Base-by-base conservation (phyloP, 92 coral and sea anemone genomes). In the Parazoanthus swiftii region DNA sequence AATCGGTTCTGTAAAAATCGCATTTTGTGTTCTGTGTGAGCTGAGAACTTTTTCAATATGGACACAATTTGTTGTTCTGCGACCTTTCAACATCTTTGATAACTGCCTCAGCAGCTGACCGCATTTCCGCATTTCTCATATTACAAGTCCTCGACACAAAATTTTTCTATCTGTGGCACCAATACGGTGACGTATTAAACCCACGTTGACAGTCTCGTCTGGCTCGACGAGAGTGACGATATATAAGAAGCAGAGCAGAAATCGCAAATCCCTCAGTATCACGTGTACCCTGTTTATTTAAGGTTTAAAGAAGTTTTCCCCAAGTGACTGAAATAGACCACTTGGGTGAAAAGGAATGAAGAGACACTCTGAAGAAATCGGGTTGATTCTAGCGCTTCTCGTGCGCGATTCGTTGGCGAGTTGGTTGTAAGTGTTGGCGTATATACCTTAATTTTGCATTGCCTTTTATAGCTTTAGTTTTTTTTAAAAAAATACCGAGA, bases 231-330 rank as follows among this genome's bases (percentile, higher is more conserved):
- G 46, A 81, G 46, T 76, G 74, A 85, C 81, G 50, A 88, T 91
- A 39, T 39, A 39, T 39, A 88, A 91, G 88, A 91, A 88, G 93
- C 86, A 74, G 42, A 43, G 20, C 85, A 74, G 86, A 74, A 88
- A 29, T 88, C 91, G 75, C 56, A 88, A 29, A 67, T 65, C 76
- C 25, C 16, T 86, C 80, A 73, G 75, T 86, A 91, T 90, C 91
- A 94, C 93, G 88, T 92, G 93, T 79, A 85, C 76, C 39, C 77
- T 73, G 75, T 86, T 71, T 79, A 86, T 82, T 91, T 93, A 80
- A 85, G 89, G 92, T 85, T 85, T 63, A 77, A 38, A 90, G 81
- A 89, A 78, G 33, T 80, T 80, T 85, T 91, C 81, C 88, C 90
- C 50, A 48, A 59, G 77, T 71, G 21, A 33, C 33, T 48, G 79